Percentiles rank a stretch among this genome's conserved stretches.
phyloP scores from a whole-genome alignment of 2,113 vertebrate species.

The Dipodomys merriami region DNA sequence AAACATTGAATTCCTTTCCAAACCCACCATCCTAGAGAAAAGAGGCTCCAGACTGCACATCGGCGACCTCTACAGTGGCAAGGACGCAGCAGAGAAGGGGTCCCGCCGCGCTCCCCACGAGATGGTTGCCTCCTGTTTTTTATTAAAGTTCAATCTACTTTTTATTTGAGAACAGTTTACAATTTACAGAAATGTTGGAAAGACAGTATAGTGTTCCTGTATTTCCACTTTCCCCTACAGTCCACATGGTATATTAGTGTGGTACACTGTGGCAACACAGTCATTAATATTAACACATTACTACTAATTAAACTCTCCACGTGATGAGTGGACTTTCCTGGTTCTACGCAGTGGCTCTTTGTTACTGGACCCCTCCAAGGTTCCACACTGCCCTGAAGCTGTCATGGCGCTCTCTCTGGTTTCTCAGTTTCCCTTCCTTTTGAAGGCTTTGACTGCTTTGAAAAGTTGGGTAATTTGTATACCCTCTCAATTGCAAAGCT shows the following conservation, averaged over 20 bases:
- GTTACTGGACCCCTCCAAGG: not conserved
- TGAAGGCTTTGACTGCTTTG: not conserved
- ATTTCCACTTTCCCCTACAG: not conserved
- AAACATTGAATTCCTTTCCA: not conserved
- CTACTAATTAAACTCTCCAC: not conserved
- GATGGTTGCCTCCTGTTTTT: not conserved
- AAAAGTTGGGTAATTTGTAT: not conserved
- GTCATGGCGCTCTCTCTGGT: not conserved
- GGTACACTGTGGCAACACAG: not conserved
- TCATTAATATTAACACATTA: not conserved
- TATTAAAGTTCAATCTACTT: not conserved
- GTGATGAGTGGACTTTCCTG: not conserved
- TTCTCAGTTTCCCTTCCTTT: not conserved
- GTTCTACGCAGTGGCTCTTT: not conserved
- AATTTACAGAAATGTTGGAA: not conserved
- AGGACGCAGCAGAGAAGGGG: not conserved
- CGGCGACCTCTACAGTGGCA: not conserved
- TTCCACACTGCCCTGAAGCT: too few relatives aligned
- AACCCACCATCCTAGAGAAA: not conserved
- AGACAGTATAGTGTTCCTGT: not conserved
- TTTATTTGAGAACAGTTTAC: not conserved
- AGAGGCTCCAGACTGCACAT: not conserved
- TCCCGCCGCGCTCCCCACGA: too few relatives aligned
- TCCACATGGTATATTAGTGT: not conserved
- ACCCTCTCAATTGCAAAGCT: not conserved